These are phyloP conservation scores for Barbus barbus DNA, from an alignment of 2,113 vertebrate genomes.

Conservation along the genomic window DNA sequence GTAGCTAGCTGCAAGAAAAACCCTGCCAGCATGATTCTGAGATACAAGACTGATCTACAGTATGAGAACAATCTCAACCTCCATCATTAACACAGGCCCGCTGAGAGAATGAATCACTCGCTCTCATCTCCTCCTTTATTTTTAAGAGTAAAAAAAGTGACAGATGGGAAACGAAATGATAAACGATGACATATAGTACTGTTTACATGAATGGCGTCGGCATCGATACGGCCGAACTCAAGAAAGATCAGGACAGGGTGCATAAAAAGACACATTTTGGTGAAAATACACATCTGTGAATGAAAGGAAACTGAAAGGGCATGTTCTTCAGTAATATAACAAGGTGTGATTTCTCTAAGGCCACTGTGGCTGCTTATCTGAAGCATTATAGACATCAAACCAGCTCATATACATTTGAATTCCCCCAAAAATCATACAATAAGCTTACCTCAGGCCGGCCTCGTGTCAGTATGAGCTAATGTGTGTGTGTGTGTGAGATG, in stretches of 20 bases:
- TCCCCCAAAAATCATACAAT: neutral
- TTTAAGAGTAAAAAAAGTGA: slow-evolving; percentile 30
- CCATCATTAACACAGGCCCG: neutral
- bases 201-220: too few relatives aligned
- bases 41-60: neutral
- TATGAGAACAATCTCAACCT: neutral
- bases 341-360: slow-evolving; percentile 47
- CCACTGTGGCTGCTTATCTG: slow-evolving; percentile 45
- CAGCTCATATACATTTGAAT: neutral
- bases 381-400: slow-evolving; percentile 2
- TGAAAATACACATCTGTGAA: slow-evolving; percentile 40
- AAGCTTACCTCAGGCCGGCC: neutral
- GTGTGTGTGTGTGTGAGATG: neutral
- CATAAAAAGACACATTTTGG: slow-evolving; percentile 46
- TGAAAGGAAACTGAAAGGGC: neutral
- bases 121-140: neutral
- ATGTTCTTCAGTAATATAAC: neutral
- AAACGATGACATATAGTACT: neutral
- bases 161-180: neutral
- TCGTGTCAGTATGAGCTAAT: neutral
- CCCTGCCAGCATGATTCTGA: neutral
- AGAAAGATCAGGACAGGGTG: neutral
- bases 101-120: neutral
- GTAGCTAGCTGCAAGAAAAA: neutral
- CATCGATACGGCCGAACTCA: neutral